Evolutionary conservation across 64 coral and sea anemone species (phyloP).

Genomic region (Astreopora myriophthalma): DNA sequence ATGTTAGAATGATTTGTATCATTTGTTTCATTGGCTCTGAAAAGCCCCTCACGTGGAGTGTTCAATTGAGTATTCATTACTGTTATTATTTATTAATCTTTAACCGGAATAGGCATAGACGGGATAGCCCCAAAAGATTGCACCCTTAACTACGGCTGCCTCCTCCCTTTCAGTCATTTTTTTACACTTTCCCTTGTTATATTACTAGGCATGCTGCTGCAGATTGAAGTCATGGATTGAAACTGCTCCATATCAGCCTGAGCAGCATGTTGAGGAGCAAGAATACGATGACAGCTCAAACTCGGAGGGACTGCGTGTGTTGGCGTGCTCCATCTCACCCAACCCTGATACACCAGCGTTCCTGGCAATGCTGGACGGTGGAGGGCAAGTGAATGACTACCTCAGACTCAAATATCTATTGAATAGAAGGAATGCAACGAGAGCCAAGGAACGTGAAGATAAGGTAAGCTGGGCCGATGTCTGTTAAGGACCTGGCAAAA

Average conservation of each 20-base stretch:
- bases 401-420: constrained; percentile 82
- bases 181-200: not conserved
- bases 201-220: constrained; percentile 54
- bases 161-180: not conserved
- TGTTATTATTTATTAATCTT: too few species aligned
- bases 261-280: constrained; percentile 88
- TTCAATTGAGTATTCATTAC: too few species aligned
- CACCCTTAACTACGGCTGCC: too few species aligned
- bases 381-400: constrained; percentile 89
- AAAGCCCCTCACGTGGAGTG: too few species aligned
- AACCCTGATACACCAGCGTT: constrained; percentile 76
- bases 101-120: too few species aligned
- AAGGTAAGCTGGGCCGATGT: constrained; percentile 50
- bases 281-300: constrained; percentile 74
- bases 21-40: too few species aligned
- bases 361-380: constrained; percentile 89
- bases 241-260: constrained; percentile 92
- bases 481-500: too few species aligned
- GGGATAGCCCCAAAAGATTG: too few species aligned
- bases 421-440: constrained; percentile 69
- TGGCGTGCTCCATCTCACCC: constrained; percentile 76
- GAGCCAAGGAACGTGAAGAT: constrained; percentile 78
- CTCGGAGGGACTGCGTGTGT: constrained; percentile 80
- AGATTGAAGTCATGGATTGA: constrained; percentile 80
- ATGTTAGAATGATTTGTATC: too few species aligned